phyloP scores from a whole-genome alignment of 2,888 invertebrate genomes.

The Sepioteuthis lessoniana region DNA sequence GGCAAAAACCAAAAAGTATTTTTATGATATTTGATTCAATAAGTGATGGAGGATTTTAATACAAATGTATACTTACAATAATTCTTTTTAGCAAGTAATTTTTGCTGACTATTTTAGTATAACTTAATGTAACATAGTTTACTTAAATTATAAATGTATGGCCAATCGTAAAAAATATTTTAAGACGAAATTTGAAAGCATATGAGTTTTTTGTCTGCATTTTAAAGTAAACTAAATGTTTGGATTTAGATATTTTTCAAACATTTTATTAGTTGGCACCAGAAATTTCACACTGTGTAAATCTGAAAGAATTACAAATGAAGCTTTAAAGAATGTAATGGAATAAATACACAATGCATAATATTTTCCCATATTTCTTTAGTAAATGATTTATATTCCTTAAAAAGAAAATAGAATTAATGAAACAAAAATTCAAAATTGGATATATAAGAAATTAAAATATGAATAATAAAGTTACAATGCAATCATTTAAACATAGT shows the following conservation, averaged over 20 bases:
- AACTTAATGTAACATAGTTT: background rate
- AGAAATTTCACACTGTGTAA: constrained; percentile 25
- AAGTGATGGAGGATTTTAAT: background rate
- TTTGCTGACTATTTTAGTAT: background rate
- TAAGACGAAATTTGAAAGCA: background rate
- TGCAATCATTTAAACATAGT: background rate
- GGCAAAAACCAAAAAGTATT: too few species aligned
- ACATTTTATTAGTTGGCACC: too few species aligned
- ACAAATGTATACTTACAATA: background rate
- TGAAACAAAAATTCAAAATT: too few species aligned
- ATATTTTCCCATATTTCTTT: background rate
- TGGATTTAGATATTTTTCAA: background rate
- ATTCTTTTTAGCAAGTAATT: background rate
- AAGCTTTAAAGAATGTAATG: background rate
- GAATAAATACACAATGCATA: constrained; percentile 2
- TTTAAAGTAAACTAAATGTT: background rate
- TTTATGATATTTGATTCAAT: too few species aligned
- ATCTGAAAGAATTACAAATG: background rate
- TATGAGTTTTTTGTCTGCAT: background rate
- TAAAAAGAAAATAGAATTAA: too few species aligned
- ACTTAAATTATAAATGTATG: background rate
- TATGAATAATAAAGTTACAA: background rate
- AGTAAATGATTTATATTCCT: background rate
- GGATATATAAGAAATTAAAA: background rate
- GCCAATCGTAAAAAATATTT: background rate